Conservation (phyloP, 2,113 vertebrate species). For the Oceanodroma tethys region DNA sequence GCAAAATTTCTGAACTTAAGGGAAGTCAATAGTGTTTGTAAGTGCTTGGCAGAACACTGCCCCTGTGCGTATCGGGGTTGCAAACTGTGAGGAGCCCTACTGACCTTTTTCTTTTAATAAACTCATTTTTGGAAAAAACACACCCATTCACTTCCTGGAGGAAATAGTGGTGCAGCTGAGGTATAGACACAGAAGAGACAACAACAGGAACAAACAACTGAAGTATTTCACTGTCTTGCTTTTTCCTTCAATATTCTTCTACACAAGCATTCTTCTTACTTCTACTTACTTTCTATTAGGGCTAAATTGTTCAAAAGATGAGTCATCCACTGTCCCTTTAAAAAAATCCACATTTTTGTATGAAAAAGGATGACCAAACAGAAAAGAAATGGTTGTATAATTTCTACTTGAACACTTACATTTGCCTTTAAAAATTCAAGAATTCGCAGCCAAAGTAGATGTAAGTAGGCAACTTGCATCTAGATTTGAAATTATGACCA, state of each 20-base stretch:
- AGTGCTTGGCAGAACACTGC: not conserved
- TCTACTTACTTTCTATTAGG: not conserved
- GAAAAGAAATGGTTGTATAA: not conserved
- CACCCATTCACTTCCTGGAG: not conserved
- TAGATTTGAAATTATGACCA: not conserved
- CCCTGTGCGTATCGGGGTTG: not conserved
- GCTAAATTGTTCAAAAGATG: not conserved
- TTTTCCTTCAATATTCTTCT: not conserved
- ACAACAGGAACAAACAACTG: not conserved
- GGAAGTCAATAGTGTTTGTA: not conserved
- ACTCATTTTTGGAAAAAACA: conserved; percentile 15
- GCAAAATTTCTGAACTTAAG: not conserved
- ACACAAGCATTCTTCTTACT: not conserved
- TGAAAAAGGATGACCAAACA: not conserved
- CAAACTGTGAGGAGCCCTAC: not conserved
- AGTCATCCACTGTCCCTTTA: not conserved
- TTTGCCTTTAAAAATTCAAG: not conserved
- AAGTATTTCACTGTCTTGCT: not conserved
- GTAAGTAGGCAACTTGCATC: not conserved
- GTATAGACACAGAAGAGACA: not conserved
- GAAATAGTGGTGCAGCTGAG: not conserved
- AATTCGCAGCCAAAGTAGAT: not conserved
- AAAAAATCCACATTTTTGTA: not conserved
- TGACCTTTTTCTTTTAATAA: conserved; percentile 42
- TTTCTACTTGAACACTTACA: not conserved